A percentile compares a stretch with the other conserved stretches of the same genome.
phyloP scores from a whole-genome alignment of 2,888 invertebrate species.

The Malacosoma neustria region DNA sequence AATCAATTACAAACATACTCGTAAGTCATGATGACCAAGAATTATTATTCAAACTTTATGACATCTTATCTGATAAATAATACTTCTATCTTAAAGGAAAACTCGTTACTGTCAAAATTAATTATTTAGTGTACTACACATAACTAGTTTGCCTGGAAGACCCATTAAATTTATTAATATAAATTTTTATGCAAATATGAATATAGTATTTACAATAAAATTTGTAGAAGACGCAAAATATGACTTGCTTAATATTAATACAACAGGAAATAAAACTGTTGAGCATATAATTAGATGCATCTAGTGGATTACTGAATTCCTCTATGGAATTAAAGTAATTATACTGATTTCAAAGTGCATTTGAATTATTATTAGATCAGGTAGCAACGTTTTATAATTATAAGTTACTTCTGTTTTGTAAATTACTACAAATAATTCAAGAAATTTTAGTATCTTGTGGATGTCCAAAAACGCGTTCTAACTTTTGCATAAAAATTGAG shows the following conservation, averaged over 20 bases:
- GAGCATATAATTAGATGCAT: constrained; percentile 28
- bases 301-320: constrained; percentile 10
- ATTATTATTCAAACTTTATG: no score
- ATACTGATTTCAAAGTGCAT: background rate
- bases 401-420: no score
- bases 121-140: constrained; percentile 19
- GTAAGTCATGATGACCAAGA: no score
- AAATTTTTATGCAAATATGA: constrained; percentile 15
- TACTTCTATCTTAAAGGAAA: constrained; percentile 44
- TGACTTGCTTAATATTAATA: constrained; percentile 18
- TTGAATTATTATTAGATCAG: background rate
- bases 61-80: constrained; percentile 43
- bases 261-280: constrained; percentile 24
- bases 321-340: background rate
- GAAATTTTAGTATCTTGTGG: background rate
- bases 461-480: no score
- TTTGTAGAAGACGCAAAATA: constrained; percentile 16
- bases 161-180: constrained; percentile 13
- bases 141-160: constrained; percentile 22
- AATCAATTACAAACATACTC: no score
- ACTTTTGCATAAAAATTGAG: no score
- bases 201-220: constrained; percentile 12
- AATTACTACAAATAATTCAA: no score
- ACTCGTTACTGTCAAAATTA: constrained; percentile 39
- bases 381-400: no score